phyloP scores from a whole-genome alignment of 2,797 vertebrate species.

The Muscicapa comitata region DNA sequence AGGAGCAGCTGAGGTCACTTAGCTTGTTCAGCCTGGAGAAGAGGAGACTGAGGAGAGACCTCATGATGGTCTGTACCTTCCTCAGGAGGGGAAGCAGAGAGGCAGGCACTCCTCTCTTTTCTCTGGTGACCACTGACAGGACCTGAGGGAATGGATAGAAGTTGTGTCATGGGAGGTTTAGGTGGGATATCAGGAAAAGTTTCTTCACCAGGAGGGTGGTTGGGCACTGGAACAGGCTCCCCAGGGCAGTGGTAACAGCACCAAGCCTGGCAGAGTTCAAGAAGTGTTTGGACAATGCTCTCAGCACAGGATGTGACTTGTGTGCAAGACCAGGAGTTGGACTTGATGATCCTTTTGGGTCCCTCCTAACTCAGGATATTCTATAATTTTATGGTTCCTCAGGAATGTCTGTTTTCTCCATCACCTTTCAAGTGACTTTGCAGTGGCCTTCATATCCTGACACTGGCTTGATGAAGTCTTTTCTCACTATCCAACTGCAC shows the following conservation, averaged over 20 bases:
- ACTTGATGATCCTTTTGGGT: background rate
- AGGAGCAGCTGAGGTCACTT: background rate
- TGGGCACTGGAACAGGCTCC: background rate
- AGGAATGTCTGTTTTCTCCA: background rate
- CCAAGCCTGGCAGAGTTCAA: background rate
- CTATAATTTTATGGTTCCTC: background rate
- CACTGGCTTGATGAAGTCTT: background rate
- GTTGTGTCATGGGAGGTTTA: background rate
- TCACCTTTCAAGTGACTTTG: background rate
- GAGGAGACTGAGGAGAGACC: background rate
- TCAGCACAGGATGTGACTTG: background rate
- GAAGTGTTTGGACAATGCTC: background rate
- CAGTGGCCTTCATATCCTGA: background rate
- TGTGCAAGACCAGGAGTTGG: background rate
- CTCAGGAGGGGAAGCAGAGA: fast-evolving
- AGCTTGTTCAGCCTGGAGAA: background rate
- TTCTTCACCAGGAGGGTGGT: background rate
- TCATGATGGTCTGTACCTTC: background rate
- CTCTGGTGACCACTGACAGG: background rate
- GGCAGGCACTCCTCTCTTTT: background rate
- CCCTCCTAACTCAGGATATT: background rate
- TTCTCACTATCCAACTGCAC: background rate
- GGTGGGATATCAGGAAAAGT: background rate
- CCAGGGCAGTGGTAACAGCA: background rate
- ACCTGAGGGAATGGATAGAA: background rate